A percentile compares a stretch with the other conserved stretches of the same genome.
Evolutionary conservation across 1,140 invertebrate species (phyloP).

Genomic region (Drosophila littoralis): DNA sequence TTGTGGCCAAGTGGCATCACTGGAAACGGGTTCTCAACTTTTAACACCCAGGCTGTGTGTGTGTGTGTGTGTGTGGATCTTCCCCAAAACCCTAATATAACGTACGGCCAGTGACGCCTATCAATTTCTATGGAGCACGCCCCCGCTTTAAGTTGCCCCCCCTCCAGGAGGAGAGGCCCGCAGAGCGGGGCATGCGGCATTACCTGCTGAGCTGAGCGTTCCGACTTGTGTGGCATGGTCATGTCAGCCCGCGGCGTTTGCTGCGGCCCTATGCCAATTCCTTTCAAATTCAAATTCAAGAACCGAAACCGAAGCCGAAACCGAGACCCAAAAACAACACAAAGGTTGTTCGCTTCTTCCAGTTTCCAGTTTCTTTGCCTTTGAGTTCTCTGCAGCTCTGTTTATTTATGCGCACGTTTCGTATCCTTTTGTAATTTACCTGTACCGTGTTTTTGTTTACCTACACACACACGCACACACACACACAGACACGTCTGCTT

Average conservation of each 20-base stretch:
- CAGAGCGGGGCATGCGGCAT: slow-evolving; percentile 10
- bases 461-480: slow-evolving; percentile 14
- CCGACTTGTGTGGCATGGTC: slow-evolving; percentile 67
- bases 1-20: neutral
- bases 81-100: neutral
- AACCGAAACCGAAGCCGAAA: slow-evolving; percentile 11
- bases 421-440: slow-evolving; percentile 69
- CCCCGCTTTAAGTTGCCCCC: slow-evolving; percentile 16
- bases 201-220: slow-evolving; percentile 40
- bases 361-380: slow-evolving; percentile 7
- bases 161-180: neutral
- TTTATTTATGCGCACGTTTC: slow-evolving; percentile 70
- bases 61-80: neutral
- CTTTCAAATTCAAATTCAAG: slow-evolving; percentile 66
- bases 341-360: slow-evolving; percentile 44
- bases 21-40: slow-evolving; percentile 14
- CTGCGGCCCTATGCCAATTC: slow-evolving; percentile 48
- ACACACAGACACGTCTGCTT: neutral
- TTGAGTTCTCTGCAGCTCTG: slow-evolving; percentile 18
- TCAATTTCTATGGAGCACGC: slow-evolving; percentile 43
- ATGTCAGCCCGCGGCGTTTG: slow-evolving; percentile 63
- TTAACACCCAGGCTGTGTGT: slow-evolving; percentile 24
- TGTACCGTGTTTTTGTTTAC: slow-evolving; percentile 59
- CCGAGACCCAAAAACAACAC: slow-evolving; percentile 40
- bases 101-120: slow-evolving; percentile 26